Evolutionary conservation across 2,797 vertebrate genomes (phyloP), one percentile per base, ranked within the genome.

Genomic region (Mormyrus proboscirostris): DNA sequence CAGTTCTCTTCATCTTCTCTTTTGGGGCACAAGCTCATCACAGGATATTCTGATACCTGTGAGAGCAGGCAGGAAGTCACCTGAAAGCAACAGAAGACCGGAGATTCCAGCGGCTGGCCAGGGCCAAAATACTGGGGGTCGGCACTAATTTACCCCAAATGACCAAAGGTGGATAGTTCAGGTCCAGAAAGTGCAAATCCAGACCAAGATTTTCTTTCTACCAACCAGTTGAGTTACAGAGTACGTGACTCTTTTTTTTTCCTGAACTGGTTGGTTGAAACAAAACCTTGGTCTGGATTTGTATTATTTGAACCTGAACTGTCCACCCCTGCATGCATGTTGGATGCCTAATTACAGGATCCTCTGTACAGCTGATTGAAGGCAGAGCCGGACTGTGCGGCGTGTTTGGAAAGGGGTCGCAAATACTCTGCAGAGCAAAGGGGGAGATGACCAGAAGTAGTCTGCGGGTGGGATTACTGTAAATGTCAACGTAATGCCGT

Each of bases 401-500:
- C 29, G 59, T 22, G 49, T 16, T 50, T 47, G 86, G 41, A 57
- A 19, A 19, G 16, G 25, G 53, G 8, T 38, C 4, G 53, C 1
- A 4, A 29, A 41, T 44, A 22, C 29, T 59, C 53, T 7, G 12
- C 82, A 51, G 76, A 62, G 76, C 49, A 38, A 44, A 14, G 87
- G 10, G 87, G 12, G 29, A 25, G 59, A 7, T 33, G 19, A n/a
- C 41, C 49, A 25, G 44, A 6, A 22, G 22, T 38, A 38, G 44
- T 92, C 93, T 88, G 89, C 92, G 90, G 95, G 95, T 94, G 93
- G 93, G 94, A 95, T 95, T 95, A 94, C 92, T 93, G 91, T 92
- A 95, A 96, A 96, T 96, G 95, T 95, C 95, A 96, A 90, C 95
- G 94, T 95, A 95, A 95, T 95, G 94, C 94, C 95, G 94, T 89